Evolutionary conservation across 2,888 invertebrate genomes (phyloP), one percentile per base, ranked within the genome.

Genomic region (Timema cristinae): DNA sequence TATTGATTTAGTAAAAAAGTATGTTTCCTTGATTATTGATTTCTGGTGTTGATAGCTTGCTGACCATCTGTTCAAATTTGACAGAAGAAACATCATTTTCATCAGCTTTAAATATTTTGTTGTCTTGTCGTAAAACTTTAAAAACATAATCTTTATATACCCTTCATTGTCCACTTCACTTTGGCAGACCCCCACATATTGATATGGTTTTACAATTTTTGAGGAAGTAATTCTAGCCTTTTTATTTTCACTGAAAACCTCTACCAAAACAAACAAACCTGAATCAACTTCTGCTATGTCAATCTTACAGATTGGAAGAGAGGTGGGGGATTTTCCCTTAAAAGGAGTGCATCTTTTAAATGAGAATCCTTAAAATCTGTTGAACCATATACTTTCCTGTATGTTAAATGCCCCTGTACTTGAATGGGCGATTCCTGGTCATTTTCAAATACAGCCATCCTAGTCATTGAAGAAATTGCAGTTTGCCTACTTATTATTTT

Each of bases 161-260:
- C 16, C 13, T 11, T 56, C n/a, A 16, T 32, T 32, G 32, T 32
- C 32, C 32, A 32, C 13, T 56, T 56, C 15, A 56, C 56, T 56
- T 56, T 56, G 56, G 11, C 56, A 56, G 56, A 56, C 6, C 16
- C 56, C 7, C 16, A 13, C 8, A 56, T 56, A 56, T n/a, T 56
- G 56, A 56, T 15, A 56, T 15, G n/a, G 56, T 13, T 56, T 56
- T 52, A 16, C n/a, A 56, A 5, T 56, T 11, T 11, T 56, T 7
- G 56, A 56, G n/a, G 56, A 8, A 6, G n/a, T 13, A 56, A 7
- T 5, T 13, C 56, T 56, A n/a, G 16, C 56, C n/a, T 56, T 7
- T 10, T 56, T 56, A 52, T 10, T 52, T 56, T 10, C 56, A 56
- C n/a, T 56, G 56, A 56, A 56, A 56, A 56, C 56, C 56, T 56